phyloP scores from a whole-genome alignment of 2,113 vertebrate genomes.

The Eclectus roratus region DNA sequence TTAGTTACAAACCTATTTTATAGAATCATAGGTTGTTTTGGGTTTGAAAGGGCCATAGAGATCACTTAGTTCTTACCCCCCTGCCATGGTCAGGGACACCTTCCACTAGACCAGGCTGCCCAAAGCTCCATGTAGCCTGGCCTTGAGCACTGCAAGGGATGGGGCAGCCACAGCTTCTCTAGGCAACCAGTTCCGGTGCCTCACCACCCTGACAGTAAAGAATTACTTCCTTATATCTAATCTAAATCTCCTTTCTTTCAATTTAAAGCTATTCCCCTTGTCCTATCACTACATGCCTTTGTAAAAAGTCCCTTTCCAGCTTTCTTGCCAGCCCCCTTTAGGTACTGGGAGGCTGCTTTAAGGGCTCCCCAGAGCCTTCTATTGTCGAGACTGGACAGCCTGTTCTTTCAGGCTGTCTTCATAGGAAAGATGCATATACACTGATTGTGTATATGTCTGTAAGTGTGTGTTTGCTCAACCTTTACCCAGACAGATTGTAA shows the following conservation, averaged over 20 bases:
- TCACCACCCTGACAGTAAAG: background rate
- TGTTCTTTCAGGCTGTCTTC: background rate
- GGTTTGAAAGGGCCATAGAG: background rate
- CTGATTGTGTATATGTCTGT: background rate
- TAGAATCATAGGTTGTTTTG: background rate
- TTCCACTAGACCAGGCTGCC: background rate
- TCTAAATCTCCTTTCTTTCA: background rate
- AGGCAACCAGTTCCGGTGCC: background rate
- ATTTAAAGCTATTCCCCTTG: background rate
- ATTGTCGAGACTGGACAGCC: background rate
- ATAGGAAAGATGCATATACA: background rate
- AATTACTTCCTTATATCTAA: background rate
- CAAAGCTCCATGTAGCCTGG: background rate
- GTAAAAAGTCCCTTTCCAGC: background rate
- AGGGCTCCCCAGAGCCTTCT: background rate
- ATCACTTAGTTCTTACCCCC: background rate
- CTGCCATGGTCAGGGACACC: background rate
- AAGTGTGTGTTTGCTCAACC: background rate
- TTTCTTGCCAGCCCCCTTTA: background rate
- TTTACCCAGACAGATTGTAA: background rate
- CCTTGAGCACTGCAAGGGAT: background rate
- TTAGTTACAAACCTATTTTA: background rate
- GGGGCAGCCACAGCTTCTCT: background rate
- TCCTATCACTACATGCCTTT: background rate
- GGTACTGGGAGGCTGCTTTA: background rate